A percentile compares a stretch with the other conserved stretches of the same genome.
phyloP scores from a whole-genome alignment of 2,888 invertebrate species.

The Cataglyphis cursor region DNA sequence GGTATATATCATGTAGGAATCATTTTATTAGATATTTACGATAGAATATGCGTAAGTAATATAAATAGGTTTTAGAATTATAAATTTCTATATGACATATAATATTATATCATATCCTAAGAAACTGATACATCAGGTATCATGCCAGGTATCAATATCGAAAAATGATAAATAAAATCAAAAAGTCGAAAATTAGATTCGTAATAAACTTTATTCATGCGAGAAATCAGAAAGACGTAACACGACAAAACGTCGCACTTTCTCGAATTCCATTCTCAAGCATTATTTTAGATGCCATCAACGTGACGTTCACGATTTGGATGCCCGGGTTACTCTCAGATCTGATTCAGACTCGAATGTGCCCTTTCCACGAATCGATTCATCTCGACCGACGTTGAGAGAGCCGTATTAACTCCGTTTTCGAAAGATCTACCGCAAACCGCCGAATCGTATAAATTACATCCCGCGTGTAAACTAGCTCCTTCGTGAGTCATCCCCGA shows the following conservation, averaged over 20 bases:
- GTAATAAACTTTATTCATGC: neutral
- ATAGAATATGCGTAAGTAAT: neutral
- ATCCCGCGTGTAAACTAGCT: slow-evolving; percentile 26
- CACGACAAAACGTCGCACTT: neutral
- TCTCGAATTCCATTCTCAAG: slow-evolving; percentile 18
- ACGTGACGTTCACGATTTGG: slow-evolving; percentile 47
- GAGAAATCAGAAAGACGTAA: neutral
- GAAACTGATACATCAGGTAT: neutral
- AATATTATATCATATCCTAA: neutral
- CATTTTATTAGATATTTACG: neutral
- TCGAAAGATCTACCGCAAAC: slow-evolving; percentile 34
- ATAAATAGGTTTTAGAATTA: neutral
- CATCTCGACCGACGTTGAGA: slow-evolving; percentile 34
- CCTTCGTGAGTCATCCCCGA: slow-evolving; percentile 40
- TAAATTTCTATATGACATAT: too few relatives aligned
- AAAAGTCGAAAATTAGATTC: neutral
- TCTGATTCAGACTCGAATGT: slow-evolving; percentile 56
- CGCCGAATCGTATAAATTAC: slow-evolving; percentile 36
- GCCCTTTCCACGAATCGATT: slow-evolving; percentile 65
- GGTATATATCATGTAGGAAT: neutral
- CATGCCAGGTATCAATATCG: neutral
- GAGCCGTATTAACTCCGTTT: slow-evolving; percentile 46
- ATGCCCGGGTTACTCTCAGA: slow-evolving; percentile 53
- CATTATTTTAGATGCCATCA: slow-evolving; percentile 46
- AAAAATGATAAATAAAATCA: neutral